Percentiles rank a stretch among this genome's conserved stretches.
Conservation (phyloP, 2,113 vertebrate genomes). For the Hippotragus niger region DNA sequence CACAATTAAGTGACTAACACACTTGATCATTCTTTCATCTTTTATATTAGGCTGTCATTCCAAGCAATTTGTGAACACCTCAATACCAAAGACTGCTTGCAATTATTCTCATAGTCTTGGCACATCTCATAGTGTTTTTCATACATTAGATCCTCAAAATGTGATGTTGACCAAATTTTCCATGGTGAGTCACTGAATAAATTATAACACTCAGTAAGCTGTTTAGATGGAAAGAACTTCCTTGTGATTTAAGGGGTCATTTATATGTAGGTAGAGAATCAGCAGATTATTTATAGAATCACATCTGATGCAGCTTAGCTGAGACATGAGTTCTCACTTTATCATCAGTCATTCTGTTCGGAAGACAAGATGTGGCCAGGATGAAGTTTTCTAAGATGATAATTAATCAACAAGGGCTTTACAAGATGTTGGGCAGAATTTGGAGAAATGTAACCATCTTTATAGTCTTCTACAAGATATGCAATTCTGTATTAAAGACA, state of each 20-base stretch:
- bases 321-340: background rate
- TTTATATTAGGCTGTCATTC: background rate
- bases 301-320: background rate
- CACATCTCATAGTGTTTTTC: slow-evolving; percentile 25
- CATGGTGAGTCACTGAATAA: slow-evolving; percentile 42
- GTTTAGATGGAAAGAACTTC: slow-evolving; percentile 27
- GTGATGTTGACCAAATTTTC: slow-evolving; percentile 35
- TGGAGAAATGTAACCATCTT: background rate
- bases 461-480: background rate
- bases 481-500: background rate
- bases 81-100: background rate
- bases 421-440: background rate
- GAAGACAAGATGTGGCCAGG: background rate
- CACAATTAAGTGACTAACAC: background rate
- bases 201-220: slow-evolving; percentile 26
- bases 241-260: background rate
- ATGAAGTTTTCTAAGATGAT: background rate
- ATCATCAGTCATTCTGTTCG: background rate
- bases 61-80: background rate
- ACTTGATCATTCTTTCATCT: background rate
- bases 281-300: background rate
- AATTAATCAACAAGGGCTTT: background rate
- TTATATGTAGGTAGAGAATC: background rate
- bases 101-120: background rate
- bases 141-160: slow-evolving; percentile 9